These are phyloP conservation scores for Opisthograptis luteolata DNA, from an alignment of 2,888 invertebrate species.

Conservation along the genomic window DNA sequence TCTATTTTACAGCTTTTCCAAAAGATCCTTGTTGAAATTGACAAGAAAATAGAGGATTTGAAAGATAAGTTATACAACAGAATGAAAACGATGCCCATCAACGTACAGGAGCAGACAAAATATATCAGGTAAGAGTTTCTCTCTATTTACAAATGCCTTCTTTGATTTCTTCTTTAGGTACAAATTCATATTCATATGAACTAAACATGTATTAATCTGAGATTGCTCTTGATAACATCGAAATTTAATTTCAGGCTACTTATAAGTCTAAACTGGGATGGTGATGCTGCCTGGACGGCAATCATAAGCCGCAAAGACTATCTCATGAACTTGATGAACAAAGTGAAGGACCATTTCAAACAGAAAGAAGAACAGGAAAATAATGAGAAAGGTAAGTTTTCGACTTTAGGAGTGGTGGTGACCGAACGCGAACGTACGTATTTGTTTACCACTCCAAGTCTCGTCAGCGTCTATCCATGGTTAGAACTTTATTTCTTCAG, in stretches of 20 bases:
- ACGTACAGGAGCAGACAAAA: constrained; percentile 97
- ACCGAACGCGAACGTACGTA: neutral
- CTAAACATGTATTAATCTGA: too few species aligned
- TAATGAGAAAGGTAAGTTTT: constrained; percentile 66
- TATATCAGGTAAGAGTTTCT: constrained; percentile 88
- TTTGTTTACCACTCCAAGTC: too few species aligned
- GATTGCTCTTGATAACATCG: neutral
- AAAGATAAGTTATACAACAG: constrained; percentile 91
- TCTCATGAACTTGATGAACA: constrained; percentile 87
- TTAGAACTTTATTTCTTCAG: too few species aligned
- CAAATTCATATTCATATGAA: too few species aligned
- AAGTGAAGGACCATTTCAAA: constrained; percentile 87
- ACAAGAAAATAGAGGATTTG: constrained; percentile 92
- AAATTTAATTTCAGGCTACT: constrained; percentile 54
- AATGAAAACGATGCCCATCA: constrained; percentile 95
- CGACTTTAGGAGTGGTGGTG: neutral
- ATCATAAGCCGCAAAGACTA: constrained; percentile 93
- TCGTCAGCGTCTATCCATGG: too few species aligned
- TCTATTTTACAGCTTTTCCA: constrained; percentile 87
- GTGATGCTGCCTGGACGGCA: constrained; percentile 98
- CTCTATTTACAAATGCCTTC: neutral
- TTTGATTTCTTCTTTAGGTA: too few species aligned
- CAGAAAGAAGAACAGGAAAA: constrained; percentile 75
- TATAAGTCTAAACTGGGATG: constrained; percentile 82
- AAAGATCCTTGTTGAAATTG: constrained; percentile 95